Conservation (phyloP, 2,888 invertebrate genomes). For the Oscheius myriophilus region DNA sequence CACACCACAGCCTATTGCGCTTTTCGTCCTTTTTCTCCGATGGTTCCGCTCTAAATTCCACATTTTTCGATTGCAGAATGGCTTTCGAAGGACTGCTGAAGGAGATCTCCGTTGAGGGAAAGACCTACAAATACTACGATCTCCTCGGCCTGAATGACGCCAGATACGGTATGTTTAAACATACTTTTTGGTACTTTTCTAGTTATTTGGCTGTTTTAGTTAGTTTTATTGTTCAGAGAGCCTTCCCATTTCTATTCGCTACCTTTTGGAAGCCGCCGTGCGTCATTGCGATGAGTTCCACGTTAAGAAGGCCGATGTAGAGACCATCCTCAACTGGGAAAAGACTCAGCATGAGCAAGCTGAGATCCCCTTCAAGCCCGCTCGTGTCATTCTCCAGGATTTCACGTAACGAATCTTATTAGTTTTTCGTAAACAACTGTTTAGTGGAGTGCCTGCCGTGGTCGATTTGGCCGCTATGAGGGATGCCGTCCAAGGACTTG, state of each 20-base stretch:
- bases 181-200: not conserved
- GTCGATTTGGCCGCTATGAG: slow-evolving; percentile 99
- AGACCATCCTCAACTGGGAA: slow-evolving; percentile 89
- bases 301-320: slow-evolving; percentile 84
- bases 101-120: slow-evolving; percentile 70
- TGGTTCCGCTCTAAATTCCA: not conserved
- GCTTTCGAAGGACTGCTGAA: slow-evolving; percentile 17
- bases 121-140: slow-evolving; percentile 83
- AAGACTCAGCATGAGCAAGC: slow-evolving; percentile 78
- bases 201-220: not conserved
- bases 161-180: slow-evolving; percentile 81
- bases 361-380: slow-evolving; percentile 95
- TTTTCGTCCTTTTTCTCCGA: not conserved
- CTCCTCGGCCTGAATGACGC: slow-evolving; percentile 79
- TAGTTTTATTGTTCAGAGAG: slow-evolving; percentile 6
- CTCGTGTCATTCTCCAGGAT: slow-evolving; percentile 89
- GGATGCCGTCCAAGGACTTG: slow-evolving; percentile 86
- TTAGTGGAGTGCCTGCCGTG: slow-evolving; percentile 94
- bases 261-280: slow-evolving; percentile 92
- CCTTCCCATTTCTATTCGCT: slow-evolving; percentile 89
- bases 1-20: not conserved
- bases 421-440: slow-evolving; percentile 34
- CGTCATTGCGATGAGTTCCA: slow-evolving; percentile 96
- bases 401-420: slow-evolving; percentile 73
- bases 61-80: slow-evolving; percentile 12